These are phyloP conservation scores for Frankliniella intonsa DNA, from an alignment of 2,888 invertebrate genomes.

Conservation along the genomic window DNA sequence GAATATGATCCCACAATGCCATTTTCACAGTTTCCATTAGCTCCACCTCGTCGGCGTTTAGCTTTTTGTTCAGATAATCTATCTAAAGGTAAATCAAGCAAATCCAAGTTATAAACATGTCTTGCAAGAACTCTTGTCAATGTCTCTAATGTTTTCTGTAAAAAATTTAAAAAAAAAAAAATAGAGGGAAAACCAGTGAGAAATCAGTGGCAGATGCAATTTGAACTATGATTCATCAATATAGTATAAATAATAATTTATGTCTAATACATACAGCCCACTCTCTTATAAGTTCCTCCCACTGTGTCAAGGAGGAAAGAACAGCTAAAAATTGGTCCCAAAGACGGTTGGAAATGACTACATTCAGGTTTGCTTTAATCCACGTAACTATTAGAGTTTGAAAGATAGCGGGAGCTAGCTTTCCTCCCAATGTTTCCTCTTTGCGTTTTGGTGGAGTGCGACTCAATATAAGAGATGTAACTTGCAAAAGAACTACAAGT, in stretches of 20 bases:
- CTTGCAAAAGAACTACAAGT: conserved; percentile 78
- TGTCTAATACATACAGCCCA: conserved; percentile 72
- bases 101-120: conserved; percentile 90
- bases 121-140: conserved; percentile 89
- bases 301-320: conserved; percentile 80
- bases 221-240: not conserved
- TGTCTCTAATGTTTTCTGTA: conserved; percentile 92
- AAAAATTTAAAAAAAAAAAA: conserved; percentile 32
- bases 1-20: not conserved
- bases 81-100: conserved; percentile 79
- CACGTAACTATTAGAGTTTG: conserved; percentile 96
- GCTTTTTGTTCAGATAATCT: conserved; percentile 73
- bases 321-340: conserved; percentile 93
- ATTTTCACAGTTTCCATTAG: conserved; percentile 31
- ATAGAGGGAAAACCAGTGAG: not conserved
- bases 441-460: conserved; percentile 73
- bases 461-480: conserved; percentile 82
- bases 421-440: conserved; percentile 65
- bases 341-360: conserved; percentile 77
- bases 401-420: conserved; percentile 71
- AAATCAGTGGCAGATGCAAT: not conserved
- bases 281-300: conserved; percentile 91
- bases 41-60: conserved; percentile 56
- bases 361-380: conserved; percentile 96
- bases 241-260: not conserved